Conservation (phyloP, 2,113 vertebrate genomes). For the Acrocephalus arundinaceus region DNA sequence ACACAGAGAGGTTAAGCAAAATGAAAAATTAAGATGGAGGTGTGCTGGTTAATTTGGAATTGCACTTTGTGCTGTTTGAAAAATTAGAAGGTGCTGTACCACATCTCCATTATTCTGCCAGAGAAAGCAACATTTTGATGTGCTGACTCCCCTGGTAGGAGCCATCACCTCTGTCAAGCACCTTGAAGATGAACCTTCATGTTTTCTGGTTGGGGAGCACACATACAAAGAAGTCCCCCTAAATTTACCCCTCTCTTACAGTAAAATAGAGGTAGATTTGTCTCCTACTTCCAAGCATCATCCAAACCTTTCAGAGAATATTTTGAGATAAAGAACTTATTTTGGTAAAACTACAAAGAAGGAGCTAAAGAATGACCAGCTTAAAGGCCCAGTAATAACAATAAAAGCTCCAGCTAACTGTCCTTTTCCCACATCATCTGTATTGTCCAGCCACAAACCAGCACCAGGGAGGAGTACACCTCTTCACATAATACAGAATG, state of each 20-base stretch:
- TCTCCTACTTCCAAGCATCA: background rate
- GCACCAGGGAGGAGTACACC: background rate
- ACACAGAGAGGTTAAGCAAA: slow-evolving; percentile 64
- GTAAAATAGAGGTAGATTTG: background rate
- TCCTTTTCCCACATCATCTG: background rate
- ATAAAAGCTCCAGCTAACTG: background rate
- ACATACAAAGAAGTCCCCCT: background rate
- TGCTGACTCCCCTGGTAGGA: slow-evolving; percentile 21
- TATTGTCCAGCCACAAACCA: background rate
- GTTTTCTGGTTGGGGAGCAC: background rate
- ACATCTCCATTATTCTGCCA: slow-evolving; percentile 41
- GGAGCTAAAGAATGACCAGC: background rate
- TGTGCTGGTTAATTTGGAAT: slow-evolving; percentile 66
- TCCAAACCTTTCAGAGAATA: background rate
- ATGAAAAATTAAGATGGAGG: slow-evolving; percentile 59
- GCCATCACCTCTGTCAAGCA: background rate
- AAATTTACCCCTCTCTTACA: background rate
- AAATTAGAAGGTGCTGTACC: slow-evolving; percentile 62
- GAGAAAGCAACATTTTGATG: slow-evolving; percentile 36
- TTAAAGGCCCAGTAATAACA: background rate
- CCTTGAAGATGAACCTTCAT: background rate
- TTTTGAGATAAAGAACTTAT: background rate
- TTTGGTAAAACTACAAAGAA: background rate
- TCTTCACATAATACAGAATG: background rate
- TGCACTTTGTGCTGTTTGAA: slow-evolving; percentile 62